Conservation (phyloP, 2,113 vertebrate species). For the Taxidea taxus region DNA sequence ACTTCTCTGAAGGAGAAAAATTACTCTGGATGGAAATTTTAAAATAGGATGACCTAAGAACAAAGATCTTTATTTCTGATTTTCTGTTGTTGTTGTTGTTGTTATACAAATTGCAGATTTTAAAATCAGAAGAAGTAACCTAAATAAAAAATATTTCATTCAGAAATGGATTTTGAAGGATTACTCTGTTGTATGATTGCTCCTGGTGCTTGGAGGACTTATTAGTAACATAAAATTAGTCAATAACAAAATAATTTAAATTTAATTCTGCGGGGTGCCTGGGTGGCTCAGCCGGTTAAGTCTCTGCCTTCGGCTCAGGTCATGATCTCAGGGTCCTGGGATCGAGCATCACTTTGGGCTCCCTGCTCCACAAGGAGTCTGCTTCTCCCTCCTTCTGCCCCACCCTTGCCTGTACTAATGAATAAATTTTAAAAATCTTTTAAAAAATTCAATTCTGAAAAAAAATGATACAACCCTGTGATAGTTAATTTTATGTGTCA, state of each 20-base stretch:
- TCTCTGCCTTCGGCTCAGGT: background rate
- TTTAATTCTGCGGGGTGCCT: background rate
- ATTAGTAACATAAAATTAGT: background rate
- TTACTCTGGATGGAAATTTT: constrained; percentile 31
- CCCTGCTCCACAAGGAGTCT: background rate
- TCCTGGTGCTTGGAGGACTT: background rate
- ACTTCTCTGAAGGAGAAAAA: constrained; percentile 61
- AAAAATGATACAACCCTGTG: background rate
- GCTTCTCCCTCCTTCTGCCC: background rate
- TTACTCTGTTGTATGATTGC: background rate
- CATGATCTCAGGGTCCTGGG: background rate
- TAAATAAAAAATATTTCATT: background rate
- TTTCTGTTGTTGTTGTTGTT: background rate
- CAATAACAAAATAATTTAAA: background rate
- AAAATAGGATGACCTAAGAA: constrained; percentile 60
- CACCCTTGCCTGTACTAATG: background rate
- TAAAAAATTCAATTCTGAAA: background rate
- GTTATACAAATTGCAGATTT: background rate
- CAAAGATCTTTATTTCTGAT: constrained; percentile 59
- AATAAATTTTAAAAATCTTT: background rate
- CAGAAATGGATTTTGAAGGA: background rate
- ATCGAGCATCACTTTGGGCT: background rate
- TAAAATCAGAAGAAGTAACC: background rate
- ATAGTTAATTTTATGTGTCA: background rate
- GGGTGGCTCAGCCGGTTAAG: background rate